Evolutionary conservation across 2,113 vertebrate genomes (phyloP).

Genomic region (Podilymbus podiceps): DNA sequence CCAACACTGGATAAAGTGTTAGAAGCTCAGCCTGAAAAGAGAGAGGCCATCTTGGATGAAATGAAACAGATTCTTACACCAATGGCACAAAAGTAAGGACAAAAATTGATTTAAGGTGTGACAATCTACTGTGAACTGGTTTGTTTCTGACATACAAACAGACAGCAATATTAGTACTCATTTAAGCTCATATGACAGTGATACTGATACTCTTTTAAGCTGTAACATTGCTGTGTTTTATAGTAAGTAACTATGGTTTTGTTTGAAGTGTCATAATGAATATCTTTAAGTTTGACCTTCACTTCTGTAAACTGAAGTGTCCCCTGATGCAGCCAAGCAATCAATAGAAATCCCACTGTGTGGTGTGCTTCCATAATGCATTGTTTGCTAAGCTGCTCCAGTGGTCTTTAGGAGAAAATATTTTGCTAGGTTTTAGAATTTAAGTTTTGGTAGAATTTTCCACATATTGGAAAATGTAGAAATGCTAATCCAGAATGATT

Average conservation of each 20-base stretch:
- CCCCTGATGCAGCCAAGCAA: neutral
- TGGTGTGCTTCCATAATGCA: neutral
- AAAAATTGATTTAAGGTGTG: neutral
- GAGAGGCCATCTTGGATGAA: conserved; percentile 87
- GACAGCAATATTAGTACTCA: neutral
- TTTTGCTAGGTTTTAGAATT: neutral
- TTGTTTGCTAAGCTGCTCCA: neutral
- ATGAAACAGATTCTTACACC: conserved; percentile 93
- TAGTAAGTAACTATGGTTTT: neutral
- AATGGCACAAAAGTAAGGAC: conserved; percentile 92
- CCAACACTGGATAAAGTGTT: conserved; percentile 86
- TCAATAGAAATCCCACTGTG: neutral
- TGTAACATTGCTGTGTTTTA: neutral
- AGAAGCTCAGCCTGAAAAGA: conserved; percentile 82
- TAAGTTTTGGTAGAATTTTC: neutral
- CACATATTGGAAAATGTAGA: neutral
- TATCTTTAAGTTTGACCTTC: neutral
- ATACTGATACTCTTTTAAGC: neutral
- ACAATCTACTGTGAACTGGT: neutral
- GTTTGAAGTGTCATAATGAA: neutral
- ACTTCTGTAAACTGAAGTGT: neutral
- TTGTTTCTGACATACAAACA: neutral
- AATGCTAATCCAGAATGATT: neutral
- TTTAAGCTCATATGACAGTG: neutral
- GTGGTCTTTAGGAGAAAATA: neutral